Conservation (phyloP, 2,113 vertebrate species). For the Tychaedon coryphoeus region DNA sequence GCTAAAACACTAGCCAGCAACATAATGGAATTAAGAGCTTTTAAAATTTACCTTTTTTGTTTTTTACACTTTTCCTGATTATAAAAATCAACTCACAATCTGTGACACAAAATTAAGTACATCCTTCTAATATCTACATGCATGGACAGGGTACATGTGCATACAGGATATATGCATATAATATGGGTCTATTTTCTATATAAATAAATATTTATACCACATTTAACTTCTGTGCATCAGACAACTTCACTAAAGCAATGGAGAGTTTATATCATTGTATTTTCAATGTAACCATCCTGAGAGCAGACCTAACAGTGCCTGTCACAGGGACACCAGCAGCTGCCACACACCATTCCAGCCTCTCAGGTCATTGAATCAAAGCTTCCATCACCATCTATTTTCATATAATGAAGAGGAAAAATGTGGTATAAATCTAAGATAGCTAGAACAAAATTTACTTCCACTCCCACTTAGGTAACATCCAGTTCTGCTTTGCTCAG, state of each 20-base stretch:
- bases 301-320: neutral
- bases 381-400: neutral
- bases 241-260: neutral
- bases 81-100: conserved; percentile 28
- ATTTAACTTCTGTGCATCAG: conserved; percentile 30
- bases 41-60: neutral
- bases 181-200: neutral
- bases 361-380: neutral
- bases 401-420: neutral
- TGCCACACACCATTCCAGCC: neutral
- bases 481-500: conserved; percentile 26
- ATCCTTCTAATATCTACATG: conserved; percentile 33
- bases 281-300: neutral
- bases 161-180: conserved; percentile 22
- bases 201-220: conserved; percentile 60
- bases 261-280: neutral
- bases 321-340: neutral
- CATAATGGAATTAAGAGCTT: conserved; percentile 36
- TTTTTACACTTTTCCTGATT: neutral
- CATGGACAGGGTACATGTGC: neutral
- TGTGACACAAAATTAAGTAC: conserved; percentile 29
- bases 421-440: conserved; percentile 51
- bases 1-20: conserved; percentile 50
- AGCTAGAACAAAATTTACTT: neutral
- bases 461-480: neutral